A percentile compares a stretch with the other conserved stretches of the same genome.
phyloP scores from a whole-genome alignment of 2,888 invertebrate species.

The Drosophila neutralis region DNA sequence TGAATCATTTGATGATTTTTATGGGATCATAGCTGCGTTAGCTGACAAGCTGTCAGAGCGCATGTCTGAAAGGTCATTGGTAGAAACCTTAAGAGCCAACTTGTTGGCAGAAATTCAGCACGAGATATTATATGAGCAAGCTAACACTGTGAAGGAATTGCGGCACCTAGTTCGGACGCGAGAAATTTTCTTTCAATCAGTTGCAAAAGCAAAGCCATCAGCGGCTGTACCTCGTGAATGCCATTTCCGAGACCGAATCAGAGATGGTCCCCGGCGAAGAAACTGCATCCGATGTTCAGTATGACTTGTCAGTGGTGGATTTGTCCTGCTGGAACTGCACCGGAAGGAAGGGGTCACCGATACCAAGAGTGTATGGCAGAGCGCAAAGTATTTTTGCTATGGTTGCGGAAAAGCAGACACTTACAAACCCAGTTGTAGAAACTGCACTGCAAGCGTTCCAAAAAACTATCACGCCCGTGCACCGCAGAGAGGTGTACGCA shows the following conservation, averaged over 20 bases:
- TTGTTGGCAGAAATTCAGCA: not conserved
- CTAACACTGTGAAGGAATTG: not conserved
- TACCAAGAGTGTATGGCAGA: not conserved
- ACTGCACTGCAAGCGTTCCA: not conserved
- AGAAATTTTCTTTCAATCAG: not conserved
- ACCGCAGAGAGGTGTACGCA: not conserved
- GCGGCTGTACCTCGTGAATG: not conserved
- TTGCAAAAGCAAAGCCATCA: not conserved
- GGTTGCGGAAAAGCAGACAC: not conserved
- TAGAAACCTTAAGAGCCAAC: too few species aligned
- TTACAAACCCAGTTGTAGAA: not conserved
- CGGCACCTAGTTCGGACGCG: not conserved
- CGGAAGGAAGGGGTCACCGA: not conserved
- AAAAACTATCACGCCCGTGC: not conserved
- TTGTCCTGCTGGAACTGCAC: not conserved
- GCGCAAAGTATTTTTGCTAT: not conserved
- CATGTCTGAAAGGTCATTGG: too few species aligned
- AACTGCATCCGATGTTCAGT: not conserved
- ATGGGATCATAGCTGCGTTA: not conserved
- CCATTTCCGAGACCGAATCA: not conserved
- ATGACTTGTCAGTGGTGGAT: not conserved
- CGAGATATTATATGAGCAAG: not conserved
- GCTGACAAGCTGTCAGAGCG: too few species aligned
- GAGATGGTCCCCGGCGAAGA: not conserved
- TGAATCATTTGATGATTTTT: not conserved